Base-by-base conservation (phyloP, 2,113 vertebrate species). In the Halcyon senegalensis region DNA sequence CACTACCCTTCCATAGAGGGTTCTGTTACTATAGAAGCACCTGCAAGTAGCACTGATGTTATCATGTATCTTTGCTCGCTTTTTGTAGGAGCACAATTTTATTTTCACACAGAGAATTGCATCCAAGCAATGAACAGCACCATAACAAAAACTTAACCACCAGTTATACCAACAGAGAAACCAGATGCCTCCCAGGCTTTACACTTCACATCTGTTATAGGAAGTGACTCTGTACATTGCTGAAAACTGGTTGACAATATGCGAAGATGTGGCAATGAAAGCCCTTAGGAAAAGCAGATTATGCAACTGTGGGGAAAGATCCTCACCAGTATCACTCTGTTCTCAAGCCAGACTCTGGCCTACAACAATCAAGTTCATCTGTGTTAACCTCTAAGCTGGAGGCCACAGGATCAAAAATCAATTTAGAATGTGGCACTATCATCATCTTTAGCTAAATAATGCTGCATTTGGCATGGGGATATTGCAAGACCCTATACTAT, bases 61-160 rank as follows among this genome's bases (percentile, higher is more conserved):
- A 58, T 24, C 46, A 48, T 1, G 2, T 13, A 7, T 23, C 30
- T 56, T 11, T 27, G 70, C 35, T 15, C 1, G 2, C 5, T 43
- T 78, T 56, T 27, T 64, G 56, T 19, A 50, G 31, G 31, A 78
- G 6, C 19, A 14, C 35, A 37, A 43, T 23, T 56, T 72, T 37
- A 73, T 79, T 72, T 72, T 79, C 50, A 58, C 24, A n/a, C 14
- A 59, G 30, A 60, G 41, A 72, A 72, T 1, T 48, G 16, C 33
- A 53, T 93, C 50, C 44, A 67, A 51, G 51, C 33, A 59, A 67
- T 2, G 14, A 58, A 77, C 37, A 13, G 58, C 30, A 48, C 30
- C 30, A 79, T 50, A 87, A 51, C 35, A 73, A 48, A 56, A 69
- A 37, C 35, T 30, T 31, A 37, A 63, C 16, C 20, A 72, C 19